Percentiles rank a stretch among this genome's conserved stretches.
Evolutionary conservation across 2,797 vertebrate species (phyloP).

Genomic region (Epinephelus awoara): DNA sequence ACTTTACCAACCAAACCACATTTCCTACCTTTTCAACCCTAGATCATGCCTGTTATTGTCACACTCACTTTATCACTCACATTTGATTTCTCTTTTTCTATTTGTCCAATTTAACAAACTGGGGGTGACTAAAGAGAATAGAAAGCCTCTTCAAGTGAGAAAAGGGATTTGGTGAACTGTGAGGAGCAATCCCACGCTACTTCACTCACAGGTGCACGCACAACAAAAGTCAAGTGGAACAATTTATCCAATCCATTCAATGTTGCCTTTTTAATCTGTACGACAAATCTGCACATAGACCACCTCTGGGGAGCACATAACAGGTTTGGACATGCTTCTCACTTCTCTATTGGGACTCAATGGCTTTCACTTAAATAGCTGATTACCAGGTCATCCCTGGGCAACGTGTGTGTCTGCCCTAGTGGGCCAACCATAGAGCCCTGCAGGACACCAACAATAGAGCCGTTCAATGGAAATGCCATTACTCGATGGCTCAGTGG

Average conservation of each 20-base stretch:
- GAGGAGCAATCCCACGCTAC: conserved; percentile 83
- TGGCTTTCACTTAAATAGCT: conserved; percentile 95
- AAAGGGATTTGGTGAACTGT: conserved; percentile 77
- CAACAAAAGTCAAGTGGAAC: conserved; percentile 87
- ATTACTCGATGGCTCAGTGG: conserved; percentile 82
- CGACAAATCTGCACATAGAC: conserved; percentile 92
- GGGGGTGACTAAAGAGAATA: conserved; percentile 79
- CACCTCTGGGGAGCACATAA: conserved; percentile 95
- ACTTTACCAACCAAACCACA: conserved; percentile 29
- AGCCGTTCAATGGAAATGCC: conserved; percentile 76
- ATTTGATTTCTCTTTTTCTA: conserved; percentile 51
- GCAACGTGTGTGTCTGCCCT: conserved; percentile 92
- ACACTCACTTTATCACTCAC: conserved; percentile 64
- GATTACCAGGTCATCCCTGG: conserved; percentile 97
- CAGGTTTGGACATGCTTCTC: conserved; percentile 94
- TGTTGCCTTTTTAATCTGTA: conserved; percentile 92
- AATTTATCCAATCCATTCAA: conserved; percentile 87
- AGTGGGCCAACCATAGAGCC: conserved; percentile 83
- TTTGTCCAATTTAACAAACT: conserved; percentile 80
- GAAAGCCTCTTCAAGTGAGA: conserved; percentile 59
- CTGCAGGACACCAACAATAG: conserved; percentile 82
- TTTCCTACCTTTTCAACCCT: conserved; percentile 38
- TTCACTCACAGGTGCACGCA: conserved; percentile 86
- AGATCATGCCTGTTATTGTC: conserved; percentile 48
- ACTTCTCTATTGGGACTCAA: conserved; percentile 92